Evolutionary conservation across 2,888 invertebrate species (phyloP).

Genomic region (Orthosia cruda): DNA sequence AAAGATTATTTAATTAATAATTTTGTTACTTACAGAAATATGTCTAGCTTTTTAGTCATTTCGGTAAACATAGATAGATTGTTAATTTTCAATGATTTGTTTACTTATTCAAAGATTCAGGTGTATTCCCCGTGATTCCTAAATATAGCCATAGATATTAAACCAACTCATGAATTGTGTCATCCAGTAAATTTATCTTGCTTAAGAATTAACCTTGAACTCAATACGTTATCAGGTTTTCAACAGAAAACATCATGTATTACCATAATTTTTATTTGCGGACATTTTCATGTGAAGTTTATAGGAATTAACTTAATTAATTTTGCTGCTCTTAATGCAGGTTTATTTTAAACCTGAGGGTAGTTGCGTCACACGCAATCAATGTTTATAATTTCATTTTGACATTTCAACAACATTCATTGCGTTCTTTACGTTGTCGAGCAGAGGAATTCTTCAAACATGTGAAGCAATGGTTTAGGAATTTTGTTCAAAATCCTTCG

Average conservation of each 20-base stretch:
- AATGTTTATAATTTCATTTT: too few species aligned
- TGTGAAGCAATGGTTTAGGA: background rate
- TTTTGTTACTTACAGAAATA: background rate
- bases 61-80: conserved; percentile 4
- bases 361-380: too few species aligned
- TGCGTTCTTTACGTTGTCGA: background rate
- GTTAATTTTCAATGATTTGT: conserved; percentile 28
- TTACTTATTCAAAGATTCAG: conserved; percentile 13
- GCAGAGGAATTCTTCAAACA: background rate
- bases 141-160: conserved; percentile 24
- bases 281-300: conserved; percentile 46
- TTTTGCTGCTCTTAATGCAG: conserved; percentile 1
- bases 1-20: too few species aligned
- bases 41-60: background rate
- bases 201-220: conserved; percentile 63
- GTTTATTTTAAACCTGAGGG: background rate
- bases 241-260: conserved; percentile 24
- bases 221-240: conserved; percentile 54
- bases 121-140: conserved; percentile 14
- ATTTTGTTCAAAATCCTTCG: background rate
- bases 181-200: conserved; percentile 48
- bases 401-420: too few species aligned
- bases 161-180: conserved; percentile 28
- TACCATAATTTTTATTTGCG: conserved; percentile 60
- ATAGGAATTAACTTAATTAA: background rate